A percentile compares a stretch with the other conserved stretches of the same genome.
phyloP scores from a whole-genome alignment of 2,888 invertebrate species.

The Nomada goodeniana region DNA sequence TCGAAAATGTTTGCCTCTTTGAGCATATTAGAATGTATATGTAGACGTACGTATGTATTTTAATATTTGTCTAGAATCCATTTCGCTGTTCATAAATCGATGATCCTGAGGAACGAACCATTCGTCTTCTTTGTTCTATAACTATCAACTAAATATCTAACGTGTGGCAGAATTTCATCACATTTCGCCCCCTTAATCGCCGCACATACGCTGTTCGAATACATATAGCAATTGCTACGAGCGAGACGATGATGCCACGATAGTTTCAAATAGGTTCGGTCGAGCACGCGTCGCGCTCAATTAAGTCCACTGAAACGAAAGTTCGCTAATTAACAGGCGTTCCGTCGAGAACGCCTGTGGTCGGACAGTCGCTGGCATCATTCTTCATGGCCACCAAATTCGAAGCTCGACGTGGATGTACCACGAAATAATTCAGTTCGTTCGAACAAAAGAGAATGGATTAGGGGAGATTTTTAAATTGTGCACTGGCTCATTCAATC shows the following conservation, averaged over 20 bases:
- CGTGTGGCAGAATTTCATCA: too few species aligned
- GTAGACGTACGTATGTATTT: too few species aligned
- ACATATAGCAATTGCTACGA: not conserved
- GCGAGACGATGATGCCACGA: not conserved
- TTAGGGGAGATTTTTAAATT: slow-evolving; percentile 46
- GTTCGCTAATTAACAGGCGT: slow-evolving; percentile 60
- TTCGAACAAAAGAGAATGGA: slow-evolving; percentile 2
- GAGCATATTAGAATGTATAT: too few species aligned
- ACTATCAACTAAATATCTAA: too few species aligned
- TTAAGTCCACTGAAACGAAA: slow-evolving; percentile 51
- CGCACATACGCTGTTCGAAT: too few species aligned
- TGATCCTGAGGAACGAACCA: too few species aligned
- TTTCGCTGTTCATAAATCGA: too few species aligned
- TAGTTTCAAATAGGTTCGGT: slow-evolving; percentile 28
- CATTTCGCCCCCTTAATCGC: too few species aligned
- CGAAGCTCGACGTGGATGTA: slow-evolving; percentile 26
- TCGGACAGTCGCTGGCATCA: slow-evolving; percentile 26
- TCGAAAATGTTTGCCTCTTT: too few species aligned
- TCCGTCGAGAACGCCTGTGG: slow-evolving; percentile 17
- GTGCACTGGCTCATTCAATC: slow-evolving; percentile 47
- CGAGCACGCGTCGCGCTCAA: slow-evolving; percentile 36
- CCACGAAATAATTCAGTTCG: slow-evolving; percentile 50
- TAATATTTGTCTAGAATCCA: too few species aligned
- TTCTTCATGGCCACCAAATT: slow-evolving; percentile 55
- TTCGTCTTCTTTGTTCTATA: too few species aligned